phyloP scores from a whole-genome alignment of 2,888 invertebrate species.

The Pherbina coryleti region DNA sequence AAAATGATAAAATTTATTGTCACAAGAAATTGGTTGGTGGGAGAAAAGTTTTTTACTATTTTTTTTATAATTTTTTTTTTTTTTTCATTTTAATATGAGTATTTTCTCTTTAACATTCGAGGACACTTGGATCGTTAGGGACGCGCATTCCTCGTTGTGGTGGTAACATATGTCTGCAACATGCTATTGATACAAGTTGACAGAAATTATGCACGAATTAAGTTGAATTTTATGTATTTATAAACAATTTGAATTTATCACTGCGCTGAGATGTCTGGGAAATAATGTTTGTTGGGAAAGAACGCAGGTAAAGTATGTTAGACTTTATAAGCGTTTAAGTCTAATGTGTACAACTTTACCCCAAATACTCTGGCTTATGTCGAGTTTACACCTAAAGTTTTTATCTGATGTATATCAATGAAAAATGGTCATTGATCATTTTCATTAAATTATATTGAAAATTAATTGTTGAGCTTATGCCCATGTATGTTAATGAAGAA shows the following conservation, averaged over 20 bases:
- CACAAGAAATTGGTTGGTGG: neutral
- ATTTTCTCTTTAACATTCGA: neutral
- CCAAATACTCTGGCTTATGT: no score
- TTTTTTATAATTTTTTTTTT: neutral
- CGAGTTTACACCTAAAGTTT: no score
- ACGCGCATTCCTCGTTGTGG: no score
- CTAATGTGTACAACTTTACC: no score
- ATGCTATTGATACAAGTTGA: neutral
- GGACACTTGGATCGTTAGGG: neutral
- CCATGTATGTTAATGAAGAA: no score
- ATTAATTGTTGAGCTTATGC: no score
- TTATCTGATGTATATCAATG: no score
- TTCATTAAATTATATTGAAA: no score
- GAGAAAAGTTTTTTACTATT: neutral
- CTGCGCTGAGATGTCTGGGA: neutral
- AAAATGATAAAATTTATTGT: slow-evolving; percentile 28
- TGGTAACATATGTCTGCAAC: neutral
- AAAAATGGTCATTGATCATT: no score
- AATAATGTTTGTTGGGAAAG: neutral
- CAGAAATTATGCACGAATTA: slow-evolving; percentile 1
- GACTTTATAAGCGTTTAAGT: no score
- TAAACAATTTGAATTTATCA: slow-evolving; percentile 7
- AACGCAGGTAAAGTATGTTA: no score
- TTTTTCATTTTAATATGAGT: neutral
- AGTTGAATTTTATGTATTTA: slow-evolving; percentile 1